phyloP scores from a whole-genome alignment of 2,797 vertebrate species.

The Sebastes trivittatus region DNA sequence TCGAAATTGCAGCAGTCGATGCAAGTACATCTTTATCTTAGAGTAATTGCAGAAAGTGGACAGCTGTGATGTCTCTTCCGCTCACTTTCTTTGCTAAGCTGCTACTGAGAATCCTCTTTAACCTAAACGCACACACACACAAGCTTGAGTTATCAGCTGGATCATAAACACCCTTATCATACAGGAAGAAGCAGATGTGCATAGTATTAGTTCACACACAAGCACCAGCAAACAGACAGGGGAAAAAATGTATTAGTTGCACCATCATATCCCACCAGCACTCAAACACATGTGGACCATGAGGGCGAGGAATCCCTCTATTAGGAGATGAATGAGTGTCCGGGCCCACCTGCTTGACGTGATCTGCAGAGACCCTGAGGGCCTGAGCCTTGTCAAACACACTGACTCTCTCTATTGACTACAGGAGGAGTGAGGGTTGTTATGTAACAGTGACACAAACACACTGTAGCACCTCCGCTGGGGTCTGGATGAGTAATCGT shows the following conservation, averaged over 20 bases:
- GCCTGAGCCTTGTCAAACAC: conserved; percentile 25
- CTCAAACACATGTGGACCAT: neutral
- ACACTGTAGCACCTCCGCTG: conserved; percentile 29
- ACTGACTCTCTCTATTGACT: conserved; percentile 28
- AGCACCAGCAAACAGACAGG: neutral
- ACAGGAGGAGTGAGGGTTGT: neutral
- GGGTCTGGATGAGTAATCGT: conserved; percentile 53
- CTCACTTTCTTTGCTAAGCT: neutral
- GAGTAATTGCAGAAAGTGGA: conserved; percentile 7
- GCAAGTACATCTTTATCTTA: neutral
- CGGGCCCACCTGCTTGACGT: conserved; percentile 30
- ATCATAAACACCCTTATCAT: neutral
- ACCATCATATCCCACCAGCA: neutral
- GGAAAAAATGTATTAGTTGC: neutral
- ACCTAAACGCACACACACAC: neutral
- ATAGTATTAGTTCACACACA: neutral
- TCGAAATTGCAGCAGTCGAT: neutral
- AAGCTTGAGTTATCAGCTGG: neutral
- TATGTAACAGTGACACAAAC: conserved; percentile 56
- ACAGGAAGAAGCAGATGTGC: neutral
- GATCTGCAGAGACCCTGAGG: conserved; percentile 31
- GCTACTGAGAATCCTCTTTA: neutral
- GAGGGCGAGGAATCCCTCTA: neutral
- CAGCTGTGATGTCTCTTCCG: neutral
- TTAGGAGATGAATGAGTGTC: conserved; percentile 25